Evolutionary conservation across 2,888 invertebrate genomes (phyloP).

Genomic region (Meteorus cinctellus): DNA sequence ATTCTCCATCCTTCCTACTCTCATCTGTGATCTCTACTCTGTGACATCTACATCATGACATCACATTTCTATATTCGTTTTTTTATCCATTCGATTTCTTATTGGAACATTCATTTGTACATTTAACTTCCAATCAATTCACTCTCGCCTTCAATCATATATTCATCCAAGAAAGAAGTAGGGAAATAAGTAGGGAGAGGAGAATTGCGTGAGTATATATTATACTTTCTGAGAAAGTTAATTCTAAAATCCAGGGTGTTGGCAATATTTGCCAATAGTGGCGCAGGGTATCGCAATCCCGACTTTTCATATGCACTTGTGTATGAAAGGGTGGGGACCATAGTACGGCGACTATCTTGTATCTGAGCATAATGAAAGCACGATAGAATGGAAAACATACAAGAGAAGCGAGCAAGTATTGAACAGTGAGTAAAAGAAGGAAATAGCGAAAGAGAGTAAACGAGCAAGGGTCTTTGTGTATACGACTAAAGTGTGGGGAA

Average conservation of each 20-base stretch:
- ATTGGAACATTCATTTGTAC: too few relatives aligned
- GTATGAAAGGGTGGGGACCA: slow-evolving; percentile 7
- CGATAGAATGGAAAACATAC: slow-evolving; percentile 41
- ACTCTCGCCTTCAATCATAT: too few relatives aligned
- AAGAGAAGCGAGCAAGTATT: slow-evolving; percentile 27
- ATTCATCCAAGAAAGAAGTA: neutral
- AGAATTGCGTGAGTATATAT: neutral
- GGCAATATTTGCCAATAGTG: slow-evolving; percentile 53
- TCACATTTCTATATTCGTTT: too few relatives aligned
- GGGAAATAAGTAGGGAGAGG: neutral
- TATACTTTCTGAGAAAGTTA: slow-evolving; percentile 56
- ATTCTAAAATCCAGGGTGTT: slow-evolving; percentile 61
- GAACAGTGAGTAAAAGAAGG: slow-evolving; percentile 25
- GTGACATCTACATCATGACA: too few relatives aligned
- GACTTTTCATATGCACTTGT: neutral
- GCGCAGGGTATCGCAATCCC: slow-evolving; percentile 41
- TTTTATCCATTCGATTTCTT: too few relatives aligned
- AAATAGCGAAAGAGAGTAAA: slow-evolving; percentile 31
- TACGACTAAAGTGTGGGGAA: slow-evolving; percentile 26
- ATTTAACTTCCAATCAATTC: too few relatives aligned
- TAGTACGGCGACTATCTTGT: slow-evolving; percentile 30
- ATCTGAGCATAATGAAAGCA: slow-evolving; percentile 42
- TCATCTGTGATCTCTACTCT: too few relatives aligned
- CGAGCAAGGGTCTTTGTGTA: slow-evolving; percentile 39
- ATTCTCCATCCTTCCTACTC: too few relatives aligned